These are phyloP conservation scores for Sylvilagus bachmani DNA, from an alignment of 2,113 vertebrate species.

Conservation along the genomic window DNA sequence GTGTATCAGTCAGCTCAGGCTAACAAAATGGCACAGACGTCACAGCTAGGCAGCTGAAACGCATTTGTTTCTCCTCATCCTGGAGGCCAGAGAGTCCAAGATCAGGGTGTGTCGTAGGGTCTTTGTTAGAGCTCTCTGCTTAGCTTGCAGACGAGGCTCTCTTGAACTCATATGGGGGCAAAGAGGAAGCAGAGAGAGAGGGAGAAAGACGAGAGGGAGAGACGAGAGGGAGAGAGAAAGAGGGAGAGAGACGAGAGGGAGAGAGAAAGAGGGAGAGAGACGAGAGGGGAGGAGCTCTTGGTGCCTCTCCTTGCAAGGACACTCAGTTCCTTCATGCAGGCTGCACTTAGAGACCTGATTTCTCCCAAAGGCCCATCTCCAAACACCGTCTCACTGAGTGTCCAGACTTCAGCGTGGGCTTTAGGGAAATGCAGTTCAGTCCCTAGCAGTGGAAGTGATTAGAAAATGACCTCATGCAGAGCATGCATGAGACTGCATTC, in stretches of 20 bases:
- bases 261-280: no score
- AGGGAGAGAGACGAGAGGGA: no score
- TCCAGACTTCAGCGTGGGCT: not conserved
- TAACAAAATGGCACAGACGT: rapidly evolving
- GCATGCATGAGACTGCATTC: not conserved
- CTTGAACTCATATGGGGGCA: not conserved
- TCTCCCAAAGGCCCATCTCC: not conserved
- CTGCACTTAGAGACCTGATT: not conserved
- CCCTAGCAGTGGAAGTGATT: rapidly evolving
- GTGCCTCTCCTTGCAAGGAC: not conserved
- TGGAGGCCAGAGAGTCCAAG: not conserved
- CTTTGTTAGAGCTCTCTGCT: not conserved
- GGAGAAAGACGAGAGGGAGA: no score
- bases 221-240: no score
- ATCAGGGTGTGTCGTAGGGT: not conserved
- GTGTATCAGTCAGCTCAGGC: not conserved
- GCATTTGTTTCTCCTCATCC: rapidly evolving
- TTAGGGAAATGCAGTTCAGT: not conserved
- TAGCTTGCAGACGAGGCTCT: not conserved
- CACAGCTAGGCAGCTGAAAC: not conserved
- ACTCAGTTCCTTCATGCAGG: not conserved
- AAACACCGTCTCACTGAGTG: rapidly evolving
- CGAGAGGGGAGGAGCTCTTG: rapidly evolving
- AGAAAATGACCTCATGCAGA: rapidly evolving
- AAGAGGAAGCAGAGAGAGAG: not conserved